Base-by-base conservation (phyloP, 2,797 vertebrate genomes). In the Orestias chungarensis region DNA sequence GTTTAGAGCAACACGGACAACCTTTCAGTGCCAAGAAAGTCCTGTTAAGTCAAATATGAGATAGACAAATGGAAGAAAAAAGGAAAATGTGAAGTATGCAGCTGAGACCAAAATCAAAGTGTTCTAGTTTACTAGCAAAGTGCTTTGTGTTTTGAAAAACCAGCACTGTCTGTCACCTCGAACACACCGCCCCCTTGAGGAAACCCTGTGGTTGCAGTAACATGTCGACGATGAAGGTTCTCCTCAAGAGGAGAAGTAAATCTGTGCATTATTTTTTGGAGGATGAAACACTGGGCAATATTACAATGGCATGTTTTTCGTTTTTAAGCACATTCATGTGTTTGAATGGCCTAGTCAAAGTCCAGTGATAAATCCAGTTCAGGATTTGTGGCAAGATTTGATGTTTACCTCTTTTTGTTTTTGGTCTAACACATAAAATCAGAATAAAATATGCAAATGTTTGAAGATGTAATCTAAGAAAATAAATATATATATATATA, bases 351-450 rank as follows among this genome's bases (percentile, higher is more conserved):
- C 6, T 42, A 62, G 6, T 62, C 35, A 62, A 62, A 62, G 35
- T 25, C 38, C 35, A 40, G 59, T n/a, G 11, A 11, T 42, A 23
- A 15, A 40, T 42, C 11, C n/a, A 40, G 25, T 6, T 42, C 12
- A 40, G 14, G 42, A 25, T 42, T 62, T 62, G 59, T 25, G 25
- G 35, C 59, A n/a, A 42, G 12, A 62, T 40, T 25, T n/a, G 20
- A 38, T 62, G 15, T 40, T 62, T 4, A 23, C 27, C 9, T 52
- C 55, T 20, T 35, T 38, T 61, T 35, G 14, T 20, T 62, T 10
- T 62, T 62, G 59, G 12, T 38, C 20, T 40, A 62, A 4, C 59
- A 62, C 59, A 38, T 62, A 14, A 62, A 40, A 40, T 62, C 59
- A 33, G 14, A 62, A 62, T 38, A 62, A 14, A n/a, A 49, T 23